A percentile compares a stretch with the other conserved stretches of the same genome.
Conservation (phyloP, 2,888 invertebrate genomes). For the Hanleya hanleyi region DNA sequence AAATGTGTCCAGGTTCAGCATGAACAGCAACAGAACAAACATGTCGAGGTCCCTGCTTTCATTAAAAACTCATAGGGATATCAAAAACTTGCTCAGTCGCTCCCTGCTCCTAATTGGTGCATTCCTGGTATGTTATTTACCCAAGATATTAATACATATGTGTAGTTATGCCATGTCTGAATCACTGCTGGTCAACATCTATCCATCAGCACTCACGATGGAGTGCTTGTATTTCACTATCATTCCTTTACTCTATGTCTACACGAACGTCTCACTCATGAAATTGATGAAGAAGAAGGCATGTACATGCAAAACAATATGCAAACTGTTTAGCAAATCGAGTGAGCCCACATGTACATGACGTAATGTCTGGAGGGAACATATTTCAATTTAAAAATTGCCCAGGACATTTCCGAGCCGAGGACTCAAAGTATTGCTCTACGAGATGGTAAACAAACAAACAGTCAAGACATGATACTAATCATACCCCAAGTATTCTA, state of each 20-base stretch:
- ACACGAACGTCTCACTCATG: conserved; percentile 22
- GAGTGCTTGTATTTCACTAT: background rate
- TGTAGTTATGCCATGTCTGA: background rate
- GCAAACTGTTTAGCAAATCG: too few relatives aligned
- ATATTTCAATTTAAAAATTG: too few relatives aligned
- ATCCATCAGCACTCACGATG: background rate
- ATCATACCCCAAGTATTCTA: too few relatives aligned
- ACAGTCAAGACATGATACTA: too few relatives aligned
- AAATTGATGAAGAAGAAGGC: conserved; percentile 7
- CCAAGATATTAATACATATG: background rate
- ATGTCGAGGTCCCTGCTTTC: too few relatives aligned
- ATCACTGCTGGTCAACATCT: background rate
- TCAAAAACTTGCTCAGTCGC: background rate
- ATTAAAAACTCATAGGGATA: background rate
- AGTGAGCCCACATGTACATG: too few relatives aligned
- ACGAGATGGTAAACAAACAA: too few relatives aligned
- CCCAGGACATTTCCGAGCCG: too few relatives aligned
- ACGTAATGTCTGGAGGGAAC: too few relatives aligned
- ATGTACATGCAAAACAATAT: background rate
- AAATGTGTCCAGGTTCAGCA: too few relatives aligned
- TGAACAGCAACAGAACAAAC: too few relatives aligned
- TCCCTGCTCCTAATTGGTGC: background rate
- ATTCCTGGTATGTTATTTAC: conserved; percentile 2
- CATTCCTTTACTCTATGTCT: background rate
- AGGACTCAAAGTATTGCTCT: too few relatives aligned